These are phyloP conservation scores for Cephus cinctus DNA, from an alignment of 1,140 invertebrate genomes.

Conservation along the genomic window DNA sequence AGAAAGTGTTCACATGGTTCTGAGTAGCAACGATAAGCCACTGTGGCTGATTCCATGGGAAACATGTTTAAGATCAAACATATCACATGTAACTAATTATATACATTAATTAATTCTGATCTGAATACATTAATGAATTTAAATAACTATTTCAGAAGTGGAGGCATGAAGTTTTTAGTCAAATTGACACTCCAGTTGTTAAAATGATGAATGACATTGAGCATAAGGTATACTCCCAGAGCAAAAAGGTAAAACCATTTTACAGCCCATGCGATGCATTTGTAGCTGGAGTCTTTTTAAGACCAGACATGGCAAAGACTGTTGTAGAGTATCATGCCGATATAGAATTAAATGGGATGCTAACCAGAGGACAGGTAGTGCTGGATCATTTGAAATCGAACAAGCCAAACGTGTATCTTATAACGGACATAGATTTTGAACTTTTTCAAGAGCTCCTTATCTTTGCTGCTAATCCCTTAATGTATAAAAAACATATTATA, in stretches of 20 bases:
- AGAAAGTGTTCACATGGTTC: constrained; percentile 73
- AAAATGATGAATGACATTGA: constrained; percentile 60
- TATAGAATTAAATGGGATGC: constrained; percentile 58
- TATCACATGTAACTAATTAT: constrained; percentile 53
- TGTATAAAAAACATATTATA: constrained; percentile 2
- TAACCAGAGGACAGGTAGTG: constrained; percentile 63
- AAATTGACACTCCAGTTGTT: constrained; percentile 46
- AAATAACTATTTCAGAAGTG: constrained; percentile 55
- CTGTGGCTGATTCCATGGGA: constrained; percentile 68
- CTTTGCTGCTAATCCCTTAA: constrained; percentile 31
- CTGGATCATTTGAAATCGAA: constrained; percentile 58
- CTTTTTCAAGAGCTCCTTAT: constrained; percentile 53
- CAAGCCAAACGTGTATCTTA: constrained; percentile 57
- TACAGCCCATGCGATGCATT: constrained; percentile 60
- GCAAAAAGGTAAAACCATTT: constrained; percentile 44
- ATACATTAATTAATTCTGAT: constrained; percentile 2
- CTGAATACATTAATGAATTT: constrained; percentile 10
- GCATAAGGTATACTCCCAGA: constrained; percentile 37
- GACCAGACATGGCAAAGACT: constrained; percentile 39
- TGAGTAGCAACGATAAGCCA: constrained; percentile 59
- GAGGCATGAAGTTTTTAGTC: constrained; percentile 55
- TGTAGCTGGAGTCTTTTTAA: constrained; percentile 55
- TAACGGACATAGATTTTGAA: constrained; percentile 55
- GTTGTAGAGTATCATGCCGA: constrained; percentile 50
- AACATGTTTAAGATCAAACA: constrained; percentile 52